phyloP scores from a whole-genome alignment of 2,888 invertebrate species.

The Drosophila meridionalis region DNA sequence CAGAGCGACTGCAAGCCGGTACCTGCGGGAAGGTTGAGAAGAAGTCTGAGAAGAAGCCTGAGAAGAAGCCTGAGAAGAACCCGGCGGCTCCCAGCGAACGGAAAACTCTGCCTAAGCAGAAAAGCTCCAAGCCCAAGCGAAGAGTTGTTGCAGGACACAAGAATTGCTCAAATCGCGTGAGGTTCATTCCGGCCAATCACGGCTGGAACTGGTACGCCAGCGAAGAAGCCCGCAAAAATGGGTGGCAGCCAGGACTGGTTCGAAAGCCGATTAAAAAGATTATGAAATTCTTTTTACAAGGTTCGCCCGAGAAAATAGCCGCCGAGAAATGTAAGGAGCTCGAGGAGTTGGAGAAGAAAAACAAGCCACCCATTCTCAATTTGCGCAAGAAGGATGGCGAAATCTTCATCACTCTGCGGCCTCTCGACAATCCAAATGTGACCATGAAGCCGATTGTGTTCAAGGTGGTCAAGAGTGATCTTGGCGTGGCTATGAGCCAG shows the following conservation, averaged over 20 bases:
- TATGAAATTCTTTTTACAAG: conserved; percentile 82
- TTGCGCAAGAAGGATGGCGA: conserved; percentile 88
- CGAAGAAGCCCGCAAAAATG: conserved; percentile 61
- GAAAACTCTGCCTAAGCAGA: not conserved
- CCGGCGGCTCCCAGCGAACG: not conserved
- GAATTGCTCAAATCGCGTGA: conserved; percentile 86
- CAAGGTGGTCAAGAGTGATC: conserved; percentile 88
- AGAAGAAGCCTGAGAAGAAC: not conserved
- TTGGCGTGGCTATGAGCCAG: conserved; percentile 85
- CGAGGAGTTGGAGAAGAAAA: conserved; percentile 46
- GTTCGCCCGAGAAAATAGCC: conserved; percentile 71
- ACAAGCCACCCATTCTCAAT: conserved; percentile 87
- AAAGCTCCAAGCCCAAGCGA: not conserved
- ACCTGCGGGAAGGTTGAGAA: not conserved
- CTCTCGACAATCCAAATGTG: conserved; percentile 87
- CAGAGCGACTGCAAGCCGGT: not conserved
- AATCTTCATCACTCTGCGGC: conserved; percentile 88
- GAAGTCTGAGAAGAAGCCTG: not conserved
- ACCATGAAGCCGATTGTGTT: conserved; percentile 89
- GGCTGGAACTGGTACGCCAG: conserved; percentile 88
- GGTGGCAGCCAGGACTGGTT: conserved; percentile 84
- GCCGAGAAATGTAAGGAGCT: conserved; percentile 73
- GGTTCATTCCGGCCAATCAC: conserved; percentile 87
- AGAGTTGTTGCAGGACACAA: not conserved
- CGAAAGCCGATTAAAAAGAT: conserved; percentile 81